Evolutionary conservation across 2,888 invertebrate species (phyloP).

Genomic region (Patella ulyssiponensis): DNA sequence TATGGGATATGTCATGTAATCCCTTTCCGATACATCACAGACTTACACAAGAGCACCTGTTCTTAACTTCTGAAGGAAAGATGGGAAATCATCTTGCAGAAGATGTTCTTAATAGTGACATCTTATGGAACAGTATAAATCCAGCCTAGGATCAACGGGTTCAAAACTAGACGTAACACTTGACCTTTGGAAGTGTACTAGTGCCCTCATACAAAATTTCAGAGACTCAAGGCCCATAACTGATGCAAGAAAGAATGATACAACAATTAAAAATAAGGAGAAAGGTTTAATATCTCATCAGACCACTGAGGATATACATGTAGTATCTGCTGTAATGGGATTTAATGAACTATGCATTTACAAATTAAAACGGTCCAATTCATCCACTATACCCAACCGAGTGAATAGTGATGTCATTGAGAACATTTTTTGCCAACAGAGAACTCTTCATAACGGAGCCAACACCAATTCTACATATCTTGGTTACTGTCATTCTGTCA

Average conservation of each 20-base stretch:
- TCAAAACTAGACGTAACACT: neutral
- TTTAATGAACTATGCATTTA: slow-evolving; percentile 27
- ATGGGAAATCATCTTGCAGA: neutral
- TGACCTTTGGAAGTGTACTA: neutral
- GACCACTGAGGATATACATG: no score
- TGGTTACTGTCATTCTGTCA: slow-evolving; percentile 20
- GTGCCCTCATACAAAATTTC: neutral
- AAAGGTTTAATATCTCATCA: neutral
- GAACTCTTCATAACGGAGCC: slow-evolving; percentile 27
- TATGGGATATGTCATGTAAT: neutral
- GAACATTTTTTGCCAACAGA: slow-evolving; percentile 32
- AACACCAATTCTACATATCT: slow-evolving; percentile 32
- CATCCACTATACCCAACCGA: slow-evolving; percentile 26
- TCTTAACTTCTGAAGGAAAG: neutral
- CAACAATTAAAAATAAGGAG: neutral
- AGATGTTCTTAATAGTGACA: neutral
- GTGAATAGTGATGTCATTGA: slow-evolving; percentile 31
- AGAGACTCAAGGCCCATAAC: slow-evolving; percentile 1
- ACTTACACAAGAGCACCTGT: neutral
- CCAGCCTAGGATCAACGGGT: neutral
- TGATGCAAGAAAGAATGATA: neutral
- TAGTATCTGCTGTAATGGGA: slow-evolving; percentile 15
- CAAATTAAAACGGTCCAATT: slow-evolving; percentile 18
- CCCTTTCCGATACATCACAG: neutral
- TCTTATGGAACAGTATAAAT: neutral